Evolutionary conservation across 35 echinoderm and acorn worm species (phyloP).

Genomic region (Acanthaster planci): DNA sequence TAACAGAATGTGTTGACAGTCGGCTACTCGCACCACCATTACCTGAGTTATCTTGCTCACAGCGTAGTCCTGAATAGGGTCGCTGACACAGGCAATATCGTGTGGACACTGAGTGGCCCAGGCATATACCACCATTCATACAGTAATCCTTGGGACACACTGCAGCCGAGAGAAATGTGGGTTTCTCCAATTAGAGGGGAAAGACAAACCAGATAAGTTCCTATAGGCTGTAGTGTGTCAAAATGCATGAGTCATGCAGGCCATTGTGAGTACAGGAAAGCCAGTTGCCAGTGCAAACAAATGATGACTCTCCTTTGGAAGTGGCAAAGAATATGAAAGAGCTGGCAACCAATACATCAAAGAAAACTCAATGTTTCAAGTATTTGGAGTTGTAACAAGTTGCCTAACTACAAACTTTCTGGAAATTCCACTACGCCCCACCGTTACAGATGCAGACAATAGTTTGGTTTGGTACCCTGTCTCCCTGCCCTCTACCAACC

Average conservation of each 20-base stretch:
- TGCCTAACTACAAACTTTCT: slow-evolving; percentile 1
- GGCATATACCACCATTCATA: slow-evolving; percentile 6
- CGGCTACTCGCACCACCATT: not conserved
- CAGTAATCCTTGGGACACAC: slow-evolving; percentile 11
- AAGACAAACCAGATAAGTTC: too few relatives aligned
- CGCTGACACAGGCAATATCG: not conserved
- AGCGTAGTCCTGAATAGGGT: not conserved
- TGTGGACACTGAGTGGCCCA: not conserved
- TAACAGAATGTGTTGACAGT: too few relatives aligned
- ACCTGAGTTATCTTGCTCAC: slow-evolving; percentile 19
- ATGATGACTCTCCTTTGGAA: too few relatives aligned
- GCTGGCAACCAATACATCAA: too few relatives aligned
- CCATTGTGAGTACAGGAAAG: too few relatives aligned
- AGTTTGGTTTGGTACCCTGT: too few relatives aligned
- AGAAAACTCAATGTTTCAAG: too few relatives aligned
- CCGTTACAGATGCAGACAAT: not conserved
- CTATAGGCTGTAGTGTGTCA: too few relatives aligned
- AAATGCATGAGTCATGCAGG: too few relatives aligned
- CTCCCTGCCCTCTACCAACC: not conserved
- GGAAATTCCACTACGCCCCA: not conserved
- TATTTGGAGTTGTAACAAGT: too few relatives aligned
- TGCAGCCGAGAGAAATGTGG: not conserved
- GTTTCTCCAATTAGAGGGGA: not conserved
- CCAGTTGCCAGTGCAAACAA: too few relatives aligned
- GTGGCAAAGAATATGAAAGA: too few relatives aligned